phyloP scores from a whole-genome alignment of 1,140 invertebrate species.

The Drosophila kohkoa region DNA sequence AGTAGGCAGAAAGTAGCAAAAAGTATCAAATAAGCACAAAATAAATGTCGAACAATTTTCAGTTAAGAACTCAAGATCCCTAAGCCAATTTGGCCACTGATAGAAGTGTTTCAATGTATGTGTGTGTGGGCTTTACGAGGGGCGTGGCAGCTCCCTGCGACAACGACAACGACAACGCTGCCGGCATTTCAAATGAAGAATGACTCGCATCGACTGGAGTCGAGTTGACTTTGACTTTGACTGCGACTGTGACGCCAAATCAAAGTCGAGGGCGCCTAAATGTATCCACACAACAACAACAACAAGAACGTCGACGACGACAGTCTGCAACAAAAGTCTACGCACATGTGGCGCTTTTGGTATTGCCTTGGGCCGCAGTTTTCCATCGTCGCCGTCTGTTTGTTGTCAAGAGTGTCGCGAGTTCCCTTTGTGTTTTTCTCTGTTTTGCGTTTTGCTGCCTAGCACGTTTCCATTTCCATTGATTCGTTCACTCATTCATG shows the following conservation, averaged over 20 bases:
- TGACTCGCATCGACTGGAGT: constrained; percentile 42
- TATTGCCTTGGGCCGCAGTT: constrained; percentile 14
- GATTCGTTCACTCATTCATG: constrained; percentile 51
- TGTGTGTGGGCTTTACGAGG: constrained; percentile 5
- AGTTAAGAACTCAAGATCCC: constrained; percentile 54
- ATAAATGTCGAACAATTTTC: constrained; percentile 69
- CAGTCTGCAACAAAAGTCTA: constrained; percentile 26
- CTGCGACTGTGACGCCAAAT: constrained; percentile 55
- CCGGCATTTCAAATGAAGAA: constrained; percentile 60
- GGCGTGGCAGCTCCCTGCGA: constrained; percentile 46
- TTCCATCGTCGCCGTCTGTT: constrained; percentile 51
- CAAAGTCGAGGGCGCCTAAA: constrained; percentile 52
- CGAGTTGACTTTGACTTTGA: constrained; percentile 42
- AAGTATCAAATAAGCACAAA: constrained; percentile 72
- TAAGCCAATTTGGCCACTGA: constrained; percentile 58
- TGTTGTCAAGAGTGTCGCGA: constrained; percentile 73
- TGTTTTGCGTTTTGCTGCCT: constrained; percentile 41
- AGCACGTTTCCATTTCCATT: constrained; percentile 61
- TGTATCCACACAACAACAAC: constrained; percentile 52
- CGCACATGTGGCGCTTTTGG: constrained; percentile 70
- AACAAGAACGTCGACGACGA: constrained; percentile 2
- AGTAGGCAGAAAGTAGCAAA: constrained; percentile 31
- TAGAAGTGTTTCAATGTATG: constrained; percentile 6
- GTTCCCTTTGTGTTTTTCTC: constrained; percentile 41
- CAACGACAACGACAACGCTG: constrained; percentile 40